phyloP scores from a whole-genome alignment of 2,888 invertebrate species.

The Emmelina monodactyla region DNA sequence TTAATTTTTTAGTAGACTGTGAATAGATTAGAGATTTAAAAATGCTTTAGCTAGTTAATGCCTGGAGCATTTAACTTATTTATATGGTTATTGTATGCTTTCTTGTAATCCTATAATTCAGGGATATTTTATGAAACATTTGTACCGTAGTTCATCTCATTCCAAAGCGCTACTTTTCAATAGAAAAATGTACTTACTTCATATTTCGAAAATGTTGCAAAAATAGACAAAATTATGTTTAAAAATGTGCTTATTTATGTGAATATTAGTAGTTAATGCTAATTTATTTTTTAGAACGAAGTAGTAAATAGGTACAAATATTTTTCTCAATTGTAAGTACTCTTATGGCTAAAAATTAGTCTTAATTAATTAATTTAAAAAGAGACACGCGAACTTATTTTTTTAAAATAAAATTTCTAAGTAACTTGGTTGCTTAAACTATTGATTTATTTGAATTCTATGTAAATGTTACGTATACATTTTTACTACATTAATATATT shows the following conservation, averaged over 20 bases:
- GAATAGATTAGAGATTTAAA: slow-evolving; percentile 36
- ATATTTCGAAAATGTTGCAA: slow-evolving; percentile 12
- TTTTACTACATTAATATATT: slow-evolving; percentile 28
- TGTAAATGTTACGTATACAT: slow-evolving; percentile 3
- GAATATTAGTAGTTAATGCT: not conserved
- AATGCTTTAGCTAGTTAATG: slow-evolving; percentile 32
- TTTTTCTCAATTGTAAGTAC: not conserved
- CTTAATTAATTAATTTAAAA: slow-evolving; percentile 25
- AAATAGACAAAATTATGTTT: slow-evolving; percentile 18
- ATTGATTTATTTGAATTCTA: slow-evolving; percentile 30
- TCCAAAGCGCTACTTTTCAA: slow-evolving; percentile 29
- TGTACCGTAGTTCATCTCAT: not conserved
- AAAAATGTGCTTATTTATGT: slow-evolving; percentile 21
- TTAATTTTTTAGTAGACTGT: slow-evolving; percentile 40
- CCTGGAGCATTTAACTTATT: slow-evolving; percentile 50
- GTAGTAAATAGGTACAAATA: not conserved
- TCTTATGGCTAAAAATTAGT: no score
- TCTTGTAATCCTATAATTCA: no score
- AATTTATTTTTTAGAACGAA: not conserved
- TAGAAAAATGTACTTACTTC: slow-evolving; percentile 44
- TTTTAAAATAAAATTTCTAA: slow-evolving; percentile 23
- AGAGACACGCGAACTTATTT: slow-evolving; percentile 18
- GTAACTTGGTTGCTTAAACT: slow-evolving; percentile 19
- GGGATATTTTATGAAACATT: no score
- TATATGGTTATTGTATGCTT: no score